Evolutionary conservation across 2,888 invertebrate species (phyloP), one percentile per base, ranked within the genome.

Genomic region (Gastrophysa polygoni): DNA sequence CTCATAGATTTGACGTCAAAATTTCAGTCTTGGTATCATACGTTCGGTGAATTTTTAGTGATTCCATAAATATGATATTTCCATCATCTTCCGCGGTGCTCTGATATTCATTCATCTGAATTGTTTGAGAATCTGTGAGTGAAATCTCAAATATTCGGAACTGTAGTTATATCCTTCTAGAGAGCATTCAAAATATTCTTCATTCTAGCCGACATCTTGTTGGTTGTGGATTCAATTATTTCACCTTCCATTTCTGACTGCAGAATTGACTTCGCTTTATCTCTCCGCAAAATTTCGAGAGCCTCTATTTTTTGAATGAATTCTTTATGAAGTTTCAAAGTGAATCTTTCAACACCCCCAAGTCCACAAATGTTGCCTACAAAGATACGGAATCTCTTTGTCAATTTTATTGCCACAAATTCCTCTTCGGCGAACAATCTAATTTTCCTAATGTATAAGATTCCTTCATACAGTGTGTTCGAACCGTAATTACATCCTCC

Each of bases 171-270:
- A 5, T 24, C 24, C 24, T 24, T 24, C 24, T 7, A 24, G 24
- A 5, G 7, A 5, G 7, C 3, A 32, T 32, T 32, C 4, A 32
- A 2, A 32, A 32, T 7, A 32, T 10, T 32, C 29, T 38, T n/a
- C 7, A 14, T 38, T 38, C 38, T 4, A 32, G 38, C 1, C 1
- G 38, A 38, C 11, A 14, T 38, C 14, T 24, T 38, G 38, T 38
- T 38, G n/a, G 38, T 38, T 38, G 38, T 10, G 2, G n/a, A 3
- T 38, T n/a, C 69, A 66, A 68, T 68, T 49, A 75, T 77, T 75
- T 75, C 75, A 76, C 75, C 74, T 73, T 73, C 72, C 73, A 68
- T 66, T 69, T 68, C 65, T 66, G 63, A 52, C 34, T 38, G 29
- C n/a, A 28, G 44, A 44, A 63, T 63, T 21, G 47, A 24, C 38